Base-by-base conservation (phyloP, 2,113 vertebrate genomes). In the Empidonax alnorum region DNA sequence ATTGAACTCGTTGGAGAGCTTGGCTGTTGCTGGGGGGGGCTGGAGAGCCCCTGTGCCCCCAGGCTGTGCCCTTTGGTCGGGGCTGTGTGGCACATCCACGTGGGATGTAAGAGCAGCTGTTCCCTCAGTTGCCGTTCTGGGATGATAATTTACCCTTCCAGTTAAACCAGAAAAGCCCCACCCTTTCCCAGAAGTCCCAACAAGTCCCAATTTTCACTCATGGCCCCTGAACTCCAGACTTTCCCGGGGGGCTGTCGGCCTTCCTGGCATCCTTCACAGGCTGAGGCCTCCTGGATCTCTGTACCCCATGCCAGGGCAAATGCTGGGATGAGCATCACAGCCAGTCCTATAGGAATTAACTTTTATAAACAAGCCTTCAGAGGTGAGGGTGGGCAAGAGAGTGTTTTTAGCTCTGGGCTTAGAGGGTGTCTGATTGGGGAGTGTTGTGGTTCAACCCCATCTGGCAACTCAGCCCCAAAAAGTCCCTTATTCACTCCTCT, bases 101-200 rank as follows among this genome's bases (percentile, higher is more conserved):
- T 16, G 10, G 44, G 89, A 53, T 20, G 6, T 8, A 41, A 83
- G 53, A 90, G 28, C 67, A 73, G 50, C 79, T 88, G 10, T 94
- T 92, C 55, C 67, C 31, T 86, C 3, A 1, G 17, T n/a, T 59
- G 39, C 52, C 1, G 0, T 73, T 74, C 61, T 73, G 71, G 65
- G 69, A 47, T 72, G 55, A 41, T 81, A 89, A 78, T 91, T 89
- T 63, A 90, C 31, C 25, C 63, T 88, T 89, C 59, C 67, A 96
- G 83, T 90, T 86, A 84, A 91, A 83, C 76, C n/a, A 56, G 77
- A 65, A 91, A 39, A 87, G 25, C 52, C 66, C 42, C 76, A 90
- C 76, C 87, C 59, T 92, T 91, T 93, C 55, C 37, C 87, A 59
- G 50, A 80, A 77, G 46, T 84, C 42, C 35, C 2, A 3, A 13